Base-by-base conservation (phyloP, 2,888 invertebrate genomes). In the Pristionchus entomophagus region DNA sequence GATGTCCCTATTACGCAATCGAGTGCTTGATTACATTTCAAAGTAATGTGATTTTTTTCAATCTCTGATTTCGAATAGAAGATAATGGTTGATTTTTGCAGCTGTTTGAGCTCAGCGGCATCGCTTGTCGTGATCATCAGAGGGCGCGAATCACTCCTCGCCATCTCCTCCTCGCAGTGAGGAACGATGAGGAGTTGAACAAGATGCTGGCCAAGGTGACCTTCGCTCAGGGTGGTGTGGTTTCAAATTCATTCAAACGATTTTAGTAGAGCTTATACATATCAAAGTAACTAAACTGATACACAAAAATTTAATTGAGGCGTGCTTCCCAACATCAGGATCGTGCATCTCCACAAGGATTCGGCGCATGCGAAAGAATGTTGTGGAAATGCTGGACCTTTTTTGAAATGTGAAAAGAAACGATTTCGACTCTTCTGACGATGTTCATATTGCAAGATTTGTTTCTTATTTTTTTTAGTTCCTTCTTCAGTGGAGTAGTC, bases 181-280 rank as follows among this genome's bases (percentile, higher is more conserved):
- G 81, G 14, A 81, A 81, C 29, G 81, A 81, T 22, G 81, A 81
- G 26, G 81, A 81, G 19, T 35, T 81, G 49, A n/a, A 81, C 51
- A 49, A 81, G 26, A 2, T 81, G 2, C 6, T 81, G 81, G 22
- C 22, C 3, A 32, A 22, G 12, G 81, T 81, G 35, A 49, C 14
- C 29, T 49, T 81, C 41, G 12, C 49, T 29, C 26, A 51, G 32
- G 81, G 81, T 12, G 81, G 81, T 81, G 81, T 38, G 45, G 3
- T 35, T 53, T 49, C n/a, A 17, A 51, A 3, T 51, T 12, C 1
- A 51, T 5, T 51, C 51, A 51, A 5, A 51, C 12, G 51, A 51
- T 12, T 51, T 3, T 2, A 51, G 1, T 17, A 51, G 6, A 51
- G 1, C 51, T 3, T 51, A 51, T 19, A 51, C 51, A 56, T 2